phyloP scores from a whole-genome alignment of 2,888 invertebrate species.

The Rhagonycha fulva region DNA sequence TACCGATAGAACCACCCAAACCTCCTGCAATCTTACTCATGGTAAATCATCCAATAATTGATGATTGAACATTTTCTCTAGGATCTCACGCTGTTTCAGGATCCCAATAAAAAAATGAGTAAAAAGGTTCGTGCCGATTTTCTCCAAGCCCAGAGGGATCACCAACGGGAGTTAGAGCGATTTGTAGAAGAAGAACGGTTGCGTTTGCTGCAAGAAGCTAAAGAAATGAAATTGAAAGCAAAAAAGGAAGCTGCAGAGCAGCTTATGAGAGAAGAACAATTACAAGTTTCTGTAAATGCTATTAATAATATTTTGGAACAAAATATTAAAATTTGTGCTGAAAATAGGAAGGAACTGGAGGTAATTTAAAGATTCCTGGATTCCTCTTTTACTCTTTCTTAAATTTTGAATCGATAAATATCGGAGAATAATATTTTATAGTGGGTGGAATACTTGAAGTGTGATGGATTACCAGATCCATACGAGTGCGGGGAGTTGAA shows the following conservation, averaged over 20 bases:
- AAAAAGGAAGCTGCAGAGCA: conserved; percentile 45
- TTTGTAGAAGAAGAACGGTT: conserved; percentile 40
- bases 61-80: neutral
- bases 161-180: conserved; percentile 33
- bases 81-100: conserved; percentile 2
- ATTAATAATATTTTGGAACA: conserved; percentile 21
- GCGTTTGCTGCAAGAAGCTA: conserved; percentile 42
- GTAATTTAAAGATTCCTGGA: conserved; percentile 8
- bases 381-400: neutral
- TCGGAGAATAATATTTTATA: conserved; percentile 39
- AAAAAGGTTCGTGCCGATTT: conserved; percentile 55
- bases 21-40: neutral
- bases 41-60: neutral
- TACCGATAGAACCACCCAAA: neutral
- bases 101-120: conserved; percentile 53
- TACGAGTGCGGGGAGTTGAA: conserved; percentile 57
- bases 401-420: neutral
- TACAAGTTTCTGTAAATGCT: conserved; percentile 31
- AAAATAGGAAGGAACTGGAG: conserved; percentile 35
- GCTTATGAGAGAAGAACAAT: conserved; percentile 43
- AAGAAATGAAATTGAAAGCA: conserved; percentile 49
- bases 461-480: conserved; percentile 61
- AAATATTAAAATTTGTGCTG: conserved; percentile 15
- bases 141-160: conserved; percentile 48
- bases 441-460: conserved; percentile 61